Conservation (phyloP, 1,140 invertebrate species). For the Drosophila gunungcola region DNA sequence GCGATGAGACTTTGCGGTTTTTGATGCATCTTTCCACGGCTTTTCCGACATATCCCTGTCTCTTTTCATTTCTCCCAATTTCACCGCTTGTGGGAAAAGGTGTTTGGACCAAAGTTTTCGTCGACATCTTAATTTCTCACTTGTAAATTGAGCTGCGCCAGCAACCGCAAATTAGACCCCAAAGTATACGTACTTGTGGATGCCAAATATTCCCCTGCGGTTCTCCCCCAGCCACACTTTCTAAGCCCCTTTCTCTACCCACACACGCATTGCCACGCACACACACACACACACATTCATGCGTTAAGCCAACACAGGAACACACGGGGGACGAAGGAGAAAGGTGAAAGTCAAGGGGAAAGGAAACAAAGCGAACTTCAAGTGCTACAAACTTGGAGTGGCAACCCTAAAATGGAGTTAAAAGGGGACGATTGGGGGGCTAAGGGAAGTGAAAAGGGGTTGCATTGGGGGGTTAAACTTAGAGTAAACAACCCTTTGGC, state of each 20-base stretch:
- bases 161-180: conserved; percentile 80
- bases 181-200: conserved; percentile 81
- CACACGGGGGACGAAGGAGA: conserved; percentile 14
- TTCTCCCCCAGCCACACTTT: no score
- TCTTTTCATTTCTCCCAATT: background rate
- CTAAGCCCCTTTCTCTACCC: background rate
- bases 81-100: conserved; percentile 7
- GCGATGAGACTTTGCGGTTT: conserved; percentile 63
- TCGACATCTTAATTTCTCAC: conserved; percentile 81
- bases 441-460: background rate
- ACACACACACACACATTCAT: conserved; percentile 53
- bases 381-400: conserved; percentile 44
- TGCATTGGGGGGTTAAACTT: background rate
- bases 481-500: background rate
- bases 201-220: conserved; percentile 61
- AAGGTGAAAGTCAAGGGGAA: background rate
- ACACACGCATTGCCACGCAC: conserved; percentile 7
- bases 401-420: background rate
- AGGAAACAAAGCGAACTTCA: conserved; percentile 19
- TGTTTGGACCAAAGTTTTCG: conserved; percentile 65
- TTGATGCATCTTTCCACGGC: conserved; percentile 5
- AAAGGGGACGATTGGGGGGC: background rate
- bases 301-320: conserved; percentile 62
- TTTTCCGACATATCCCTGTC: background rate
- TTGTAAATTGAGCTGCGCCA: conserved; percentile 81